Conservation (phyloP, 2,113 vertebrate genomes). For the Tragulus kanchil region DNA sequence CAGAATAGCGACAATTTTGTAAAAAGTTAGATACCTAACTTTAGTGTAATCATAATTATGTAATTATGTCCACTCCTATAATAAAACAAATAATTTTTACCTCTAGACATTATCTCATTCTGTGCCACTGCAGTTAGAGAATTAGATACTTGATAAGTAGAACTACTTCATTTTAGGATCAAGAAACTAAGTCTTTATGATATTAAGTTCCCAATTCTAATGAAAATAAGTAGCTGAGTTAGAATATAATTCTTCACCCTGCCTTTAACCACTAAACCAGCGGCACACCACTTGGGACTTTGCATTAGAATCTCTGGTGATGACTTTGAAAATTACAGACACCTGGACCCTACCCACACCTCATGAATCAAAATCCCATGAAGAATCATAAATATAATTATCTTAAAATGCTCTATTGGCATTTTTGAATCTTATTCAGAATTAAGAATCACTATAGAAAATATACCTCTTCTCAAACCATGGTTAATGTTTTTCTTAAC, state of each 20-base stretch:
- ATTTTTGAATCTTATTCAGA: not conserved
- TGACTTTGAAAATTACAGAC: constrained; percentile 45
- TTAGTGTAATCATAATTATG: constrained; percentile 21
- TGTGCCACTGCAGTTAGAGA: not conserved
- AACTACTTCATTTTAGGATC: constrained; percentile 57
- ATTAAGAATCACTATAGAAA: not conserved
- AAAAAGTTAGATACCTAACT: not conserved
- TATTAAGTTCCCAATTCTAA: constrained; percentile 18
- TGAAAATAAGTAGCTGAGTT: constrained; percentile 16
- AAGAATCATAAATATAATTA: not conserved
- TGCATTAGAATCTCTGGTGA: not conserved
- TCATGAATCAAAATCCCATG: not conserved
- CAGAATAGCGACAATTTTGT: not conserved
- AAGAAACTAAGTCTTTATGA: constrained; percentile 24
- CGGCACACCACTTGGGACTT: not conserved
- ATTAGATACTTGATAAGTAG: not conserved
- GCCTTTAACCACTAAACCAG: constrained; percentile 45
- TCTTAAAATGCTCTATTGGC: not conserved
- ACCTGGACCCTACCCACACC: not conserved
- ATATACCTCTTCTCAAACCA: not conserved
- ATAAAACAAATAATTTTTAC: constrained; percentile 44
- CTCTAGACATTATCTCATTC: constrained; percentile 75
- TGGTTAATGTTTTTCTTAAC: not conserved
- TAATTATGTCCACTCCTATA: constrained; percentile 8
- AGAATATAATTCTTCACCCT: not conserved